Conservation (phyloP, 2,888 invertebrate genomes). For the Habroteleia sp. region DNA sequence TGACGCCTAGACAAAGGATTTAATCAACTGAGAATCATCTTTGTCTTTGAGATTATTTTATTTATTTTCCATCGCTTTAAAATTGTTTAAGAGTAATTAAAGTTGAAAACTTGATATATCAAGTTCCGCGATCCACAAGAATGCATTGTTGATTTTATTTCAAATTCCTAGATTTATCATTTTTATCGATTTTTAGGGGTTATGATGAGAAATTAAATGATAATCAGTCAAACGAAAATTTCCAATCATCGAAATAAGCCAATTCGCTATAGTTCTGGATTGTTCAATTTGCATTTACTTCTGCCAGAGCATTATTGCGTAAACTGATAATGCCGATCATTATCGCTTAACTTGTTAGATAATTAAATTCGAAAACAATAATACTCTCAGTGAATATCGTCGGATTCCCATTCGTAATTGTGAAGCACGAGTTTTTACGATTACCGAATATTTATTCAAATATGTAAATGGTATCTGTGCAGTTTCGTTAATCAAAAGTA, state of each 20-base stretch:
- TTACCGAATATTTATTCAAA: constrained; percentile 21
- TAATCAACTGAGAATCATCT: constrained; percentile 44
- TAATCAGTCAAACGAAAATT: too few species aligned
- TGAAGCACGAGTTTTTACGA: constrained; percentile 5
- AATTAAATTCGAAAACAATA: constrained; percentile 6
- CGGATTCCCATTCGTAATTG: too few species aligned
- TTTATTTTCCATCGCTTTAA: too few species aligned
- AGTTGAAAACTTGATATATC: too few species aligned
- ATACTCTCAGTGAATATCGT: constrained; percentile 3
- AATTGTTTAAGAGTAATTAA: too few species aligned
- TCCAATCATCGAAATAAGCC: background rate
- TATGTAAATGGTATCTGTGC: constrained; percentile 25
- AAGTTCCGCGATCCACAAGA: too few species aligned
- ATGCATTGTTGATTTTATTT: too few species aligned
- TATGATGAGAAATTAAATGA: too few species aligned
- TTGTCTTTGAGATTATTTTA: constrained; percentile 1
- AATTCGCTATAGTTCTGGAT: background rate
- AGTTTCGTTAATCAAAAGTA: constrained; percentile 38
- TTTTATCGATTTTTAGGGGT: too few species aligned
- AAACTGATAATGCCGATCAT: constrained; percentile 11
- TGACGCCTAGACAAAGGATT: constrained; percentile 14
- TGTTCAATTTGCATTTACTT: constrained; percentile 1
- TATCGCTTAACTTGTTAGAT: background rate
- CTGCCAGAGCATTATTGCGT: constrained; percentile 4
- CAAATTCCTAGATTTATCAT: too few species aligned